A percentile compares a stretch with the other conserved stretches of the same genome.
Conservation (phyloP, 2,888 invertebrate species). For the Capitulum mitella region DNA sequence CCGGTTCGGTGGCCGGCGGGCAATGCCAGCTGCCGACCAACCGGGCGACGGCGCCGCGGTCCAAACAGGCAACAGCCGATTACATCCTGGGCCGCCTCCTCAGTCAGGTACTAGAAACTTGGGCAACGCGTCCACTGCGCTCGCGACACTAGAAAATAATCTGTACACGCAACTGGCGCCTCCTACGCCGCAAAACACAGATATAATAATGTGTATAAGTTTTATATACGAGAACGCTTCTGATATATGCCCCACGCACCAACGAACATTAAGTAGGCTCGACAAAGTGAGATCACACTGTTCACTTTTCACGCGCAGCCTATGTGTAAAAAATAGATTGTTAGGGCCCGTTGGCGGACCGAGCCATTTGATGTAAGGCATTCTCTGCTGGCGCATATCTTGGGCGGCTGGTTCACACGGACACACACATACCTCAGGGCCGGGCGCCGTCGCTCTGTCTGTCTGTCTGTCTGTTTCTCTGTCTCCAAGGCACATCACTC, state of each 20-base stretch:
- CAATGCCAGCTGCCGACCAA: no score
- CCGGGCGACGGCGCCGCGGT: neutral
- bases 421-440: neutral
- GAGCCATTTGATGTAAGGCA: neutral
- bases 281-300: constrained; percentile 20
- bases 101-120: constrained; percentile 20
- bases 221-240: constrained; percentile 13
- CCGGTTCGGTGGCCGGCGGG: no score
- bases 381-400: neutral
- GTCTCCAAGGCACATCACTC: neutral
- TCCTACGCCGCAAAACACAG: neutral
- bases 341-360: neutral
- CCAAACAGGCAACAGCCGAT: neutral
- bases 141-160: neutral
- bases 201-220: constrained; percentile 1
- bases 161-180: constrained; percentile 6
- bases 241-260: constrained; percentile 13
- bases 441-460: no score
- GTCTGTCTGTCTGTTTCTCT: neutral
- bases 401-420: neutral
- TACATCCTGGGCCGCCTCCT: neutral
- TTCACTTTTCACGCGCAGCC: constrained; percentile 18
- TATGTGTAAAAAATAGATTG: constrained; percentile 14
- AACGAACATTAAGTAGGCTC: constrained; percentile 21
- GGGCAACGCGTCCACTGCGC: neutral